Evolutionary conservation across 53 echinoderm and acorn worm species (phyloP).

Genomic region (Zoroaster sp.): DNA sequence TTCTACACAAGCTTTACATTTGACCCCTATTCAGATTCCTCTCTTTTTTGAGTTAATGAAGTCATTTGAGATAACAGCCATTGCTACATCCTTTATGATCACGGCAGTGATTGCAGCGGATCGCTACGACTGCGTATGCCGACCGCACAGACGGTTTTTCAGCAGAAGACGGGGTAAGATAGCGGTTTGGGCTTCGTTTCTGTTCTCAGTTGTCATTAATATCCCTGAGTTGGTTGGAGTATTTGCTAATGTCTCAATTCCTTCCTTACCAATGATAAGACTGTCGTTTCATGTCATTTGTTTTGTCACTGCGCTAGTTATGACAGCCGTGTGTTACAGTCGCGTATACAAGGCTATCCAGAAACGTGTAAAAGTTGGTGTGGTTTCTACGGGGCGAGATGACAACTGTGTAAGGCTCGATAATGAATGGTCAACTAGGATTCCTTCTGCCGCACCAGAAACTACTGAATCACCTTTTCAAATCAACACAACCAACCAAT

Average conservation of each 20-base stretch:
- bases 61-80: background rate
- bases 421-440: background rate
- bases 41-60: background rate
- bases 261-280: background rate
- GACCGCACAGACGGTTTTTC: constrained; percentile 7
- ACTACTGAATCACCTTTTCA: background rate
- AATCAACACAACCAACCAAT: background rate
- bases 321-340: constrained; percentile 1
- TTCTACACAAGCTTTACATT: background rate
- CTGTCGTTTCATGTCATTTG: background rate
- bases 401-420: background rate
- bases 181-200: background rate
- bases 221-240: background rate
- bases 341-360: background rate
- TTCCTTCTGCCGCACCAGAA: background rate
- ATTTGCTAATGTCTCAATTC: background rate
- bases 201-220: constrained; percentile 16
- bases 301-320: background rate
- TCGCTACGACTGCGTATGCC: constrained; percentile 28
- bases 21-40: background rate
- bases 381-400: background rate
- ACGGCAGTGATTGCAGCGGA: background rate
- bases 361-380: background rate
- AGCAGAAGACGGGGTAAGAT: constrained; percentile 11
- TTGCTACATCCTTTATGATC: constrained; percentile 1